Percentiles rank a stretch among this genome's conserved stretches.
These are phyloP conservation scores for Takifugu flavidus DNA, from an alignment of 2,113 vertebrate genomes.

Conservation along the genomic window DNA sequence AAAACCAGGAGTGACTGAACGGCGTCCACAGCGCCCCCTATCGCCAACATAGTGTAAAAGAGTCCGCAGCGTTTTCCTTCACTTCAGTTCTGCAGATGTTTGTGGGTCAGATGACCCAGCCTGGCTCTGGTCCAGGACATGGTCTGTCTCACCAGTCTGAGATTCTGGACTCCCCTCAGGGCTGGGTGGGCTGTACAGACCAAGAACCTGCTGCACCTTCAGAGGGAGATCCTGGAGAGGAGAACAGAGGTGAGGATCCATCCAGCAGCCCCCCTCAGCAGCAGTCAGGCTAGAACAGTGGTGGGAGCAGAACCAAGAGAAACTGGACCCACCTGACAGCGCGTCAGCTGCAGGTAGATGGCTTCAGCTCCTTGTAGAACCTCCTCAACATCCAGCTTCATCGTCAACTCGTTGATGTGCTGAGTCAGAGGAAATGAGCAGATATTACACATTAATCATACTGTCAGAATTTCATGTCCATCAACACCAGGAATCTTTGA, in stretches of 20 bases:
- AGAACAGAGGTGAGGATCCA: not conserved
- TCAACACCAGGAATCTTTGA: too few species aligned
- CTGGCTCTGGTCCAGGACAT: slow-evolving; percentile 42
- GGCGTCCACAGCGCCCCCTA: too few species aligned
- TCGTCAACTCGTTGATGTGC: slow-evolving; percentile 92
- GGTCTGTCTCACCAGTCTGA: slow-evolving; percentile 42
- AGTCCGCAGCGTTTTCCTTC: too few species aligned
- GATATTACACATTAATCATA: not conserved
- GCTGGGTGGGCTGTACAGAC: slow-evolving; percentile 50
- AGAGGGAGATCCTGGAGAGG: slow-evolving; percentile 68
- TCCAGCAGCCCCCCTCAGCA: not conserved
- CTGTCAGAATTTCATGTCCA: too few species aligned
- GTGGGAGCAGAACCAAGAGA: too few species aligned
- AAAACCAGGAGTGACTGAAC: too few species aligned
- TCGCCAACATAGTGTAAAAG: too few species aligned
- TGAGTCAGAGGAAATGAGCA: slow-evolving; percentile 45
- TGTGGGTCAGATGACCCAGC: slow-evolving; percentile 22
- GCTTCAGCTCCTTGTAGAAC: slow-evolving; percentile 78
- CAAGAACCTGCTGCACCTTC: slow-evolving; percentile 74
- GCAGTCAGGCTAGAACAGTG: too few species aligned
- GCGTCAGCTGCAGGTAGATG: slow-evolving; percentile 81
- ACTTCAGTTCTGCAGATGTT: not conserved
- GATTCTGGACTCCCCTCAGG: slow-evolving; percentile 61
- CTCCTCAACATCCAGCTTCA: slow-evolving; percentile 84
- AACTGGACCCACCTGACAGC: slow-evolving; percentile 65